Conservation (phyloP, 2,113 vertebrate species). For the Nycticebus coucang region DNA sequence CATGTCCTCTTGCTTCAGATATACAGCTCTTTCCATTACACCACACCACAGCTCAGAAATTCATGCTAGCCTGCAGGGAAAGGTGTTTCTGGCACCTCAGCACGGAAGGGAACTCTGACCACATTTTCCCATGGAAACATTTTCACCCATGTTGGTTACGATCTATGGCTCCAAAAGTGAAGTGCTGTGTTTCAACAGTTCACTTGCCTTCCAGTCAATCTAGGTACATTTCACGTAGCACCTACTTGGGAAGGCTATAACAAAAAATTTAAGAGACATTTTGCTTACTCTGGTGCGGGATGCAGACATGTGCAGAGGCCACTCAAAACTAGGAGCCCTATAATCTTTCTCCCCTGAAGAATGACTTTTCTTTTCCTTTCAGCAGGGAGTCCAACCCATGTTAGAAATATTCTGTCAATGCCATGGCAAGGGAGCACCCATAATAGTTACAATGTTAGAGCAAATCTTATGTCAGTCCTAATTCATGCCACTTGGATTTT, state of each 20-base stretch:
- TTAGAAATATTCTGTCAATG: background rate
- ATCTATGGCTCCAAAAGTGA: constrained; percentile 7
- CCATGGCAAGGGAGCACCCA: background rate
- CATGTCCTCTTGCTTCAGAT: constrained; percentile 37
- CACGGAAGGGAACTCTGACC: constrained; percentile 64
- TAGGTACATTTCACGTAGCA: background rate
- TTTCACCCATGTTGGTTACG: background rate
- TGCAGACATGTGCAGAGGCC: background rate
- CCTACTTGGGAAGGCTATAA: background rate
- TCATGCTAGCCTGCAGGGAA: constrained; percentile 26
- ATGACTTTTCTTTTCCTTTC: background rate
- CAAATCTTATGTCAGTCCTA: background rate
- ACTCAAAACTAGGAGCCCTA: background rate
- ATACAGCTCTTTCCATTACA: constrained; percentile 61
- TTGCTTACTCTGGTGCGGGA: background rate
- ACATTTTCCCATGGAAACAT: constrained; percentile 75
- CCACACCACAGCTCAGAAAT: background rate
- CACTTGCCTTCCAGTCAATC: background rate
- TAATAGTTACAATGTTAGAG: background rate
- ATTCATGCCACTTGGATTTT: background rate
- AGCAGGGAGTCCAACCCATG: background rate
- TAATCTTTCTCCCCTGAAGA: background rate
- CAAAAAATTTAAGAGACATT: background rate
- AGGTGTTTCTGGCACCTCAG: constrained; percentile 66
- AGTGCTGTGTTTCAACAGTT: constrained; percentile 28